Evolutionary conservation across 2,113 vertebrate species (phyloP).

Genomic region (Agapornis roseicollis): DNA sequence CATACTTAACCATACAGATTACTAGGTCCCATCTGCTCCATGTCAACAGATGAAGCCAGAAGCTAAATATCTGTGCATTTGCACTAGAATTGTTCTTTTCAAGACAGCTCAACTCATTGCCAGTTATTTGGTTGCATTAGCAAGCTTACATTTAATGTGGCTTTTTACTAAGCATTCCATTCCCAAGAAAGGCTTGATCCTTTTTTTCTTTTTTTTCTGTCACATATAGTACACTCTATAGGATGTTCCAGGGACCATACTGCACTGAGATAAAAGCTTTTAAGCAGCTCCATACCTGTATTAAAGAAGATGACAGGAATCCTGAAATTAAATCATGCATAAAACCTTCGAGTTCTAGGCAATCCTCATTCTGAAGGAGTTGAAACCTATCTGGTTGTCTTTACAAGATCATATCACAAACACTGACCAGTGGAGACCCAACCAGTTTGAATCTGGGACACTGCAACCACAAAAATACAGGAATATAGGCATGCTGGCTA

Average conservation of each 20-base stretch:
- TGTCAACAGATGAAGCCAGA: neutral
- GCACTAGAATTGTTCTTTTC: neutral
- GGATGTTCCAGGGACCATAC: accelerated
- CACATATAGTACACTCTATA: neutral
- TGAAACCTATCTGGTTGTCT: neutral
- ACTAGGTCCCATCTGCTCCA: neutral
- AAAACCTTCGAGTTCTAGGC: neutral
- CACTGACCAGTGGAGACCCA: neutral
- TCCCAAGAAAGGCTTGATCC: neutral
- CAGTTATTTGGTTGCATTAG: neutral
- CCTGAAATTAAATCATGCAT: neutral
- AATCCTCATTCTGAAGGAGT: neutral
- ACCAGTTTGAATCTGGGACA: neutral
- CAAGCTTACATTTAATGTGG: neutral
- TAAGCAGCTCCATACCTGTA: neutral
- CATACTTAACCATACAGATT: no score
- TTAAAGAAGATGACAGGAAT: neutral
- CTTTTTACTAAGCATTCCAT: neutral
- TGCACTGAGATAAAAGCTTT: neutral
- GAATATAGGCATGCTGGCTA: neutral
- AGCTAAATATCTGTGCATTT: neutral
- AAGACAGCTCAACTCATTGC: neutral
- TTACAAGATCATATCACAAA: neutral
- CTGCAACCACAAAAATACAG: neutral
- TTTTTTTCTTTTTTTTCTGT: neutral